Evolutionary conservation across 2,797 vertebrate species (phyloP).

Genomic region (Myripristis jacobus): DNA sequence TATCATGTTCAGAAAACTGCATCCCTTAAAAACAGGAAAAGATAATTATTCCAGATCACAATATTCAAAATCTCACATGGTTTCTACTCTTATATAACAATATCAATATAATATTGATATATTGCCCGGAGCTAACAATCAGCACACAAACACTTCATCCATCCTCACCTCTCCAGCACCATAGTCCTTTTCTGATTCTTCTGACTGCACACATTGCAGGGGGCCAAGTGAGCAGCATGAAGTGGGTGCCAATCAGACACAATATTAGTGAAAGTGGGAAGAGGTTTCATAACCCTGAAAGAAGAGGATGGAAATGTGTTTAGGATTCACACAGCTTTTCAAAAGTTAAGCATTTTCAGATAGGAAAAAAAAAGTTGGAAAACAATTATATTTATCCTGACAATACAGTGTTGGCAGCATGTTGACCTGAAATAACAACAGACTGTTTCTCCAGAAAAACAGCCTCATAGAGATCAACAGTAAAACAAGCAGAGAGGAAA

Average conservation of each 20-base stretch:
- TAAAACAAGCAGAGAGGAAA: too few species aligned
- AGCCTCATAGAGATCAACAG: too few species aligned
- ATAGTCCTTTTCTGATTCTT: slow-evolving; percentile 87
- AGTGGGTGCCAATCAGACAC: slow-evolving; percentile 90
- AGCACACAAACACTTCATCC: neutral
- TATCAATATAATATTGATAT: too few species aligned
- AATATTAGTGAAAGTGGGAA: slow-evolving; percentile 89
- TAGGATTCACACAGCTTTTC: neutral
- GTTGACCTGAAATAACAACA: neutral
- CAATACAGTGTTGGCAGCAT: neutral
- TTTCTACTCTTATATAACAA: too few species aligned
- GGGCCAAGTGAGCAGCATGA: slow-evolving; percentile 83
- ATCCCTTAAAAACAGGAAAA: too few species aligned
- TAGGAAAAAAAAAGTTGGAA: neutral
- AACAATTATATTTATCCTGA: neutral
- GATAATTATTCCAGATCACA: too few species aligned
- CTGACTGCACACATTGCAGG: slow-evolving; percentile 86
- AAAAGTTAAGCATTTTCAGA: neutral
- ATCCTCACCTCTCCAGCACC: slow-evolving; percentile 88
- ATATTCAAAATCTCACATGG: too few species aligned
- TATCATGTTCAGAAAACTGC: too few species aligned
- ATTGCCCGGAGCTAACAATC: neutral
- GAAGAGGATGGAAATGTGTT: neutral
- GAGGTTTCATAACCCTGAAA: slow-evolving; percentile 83
- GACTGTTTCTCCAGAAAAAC: too few species aligned